Base-by-base conservation (phyloP, 2,797 vertebrate genomes). In the Pipistrellus pygmaeus region DNA sequence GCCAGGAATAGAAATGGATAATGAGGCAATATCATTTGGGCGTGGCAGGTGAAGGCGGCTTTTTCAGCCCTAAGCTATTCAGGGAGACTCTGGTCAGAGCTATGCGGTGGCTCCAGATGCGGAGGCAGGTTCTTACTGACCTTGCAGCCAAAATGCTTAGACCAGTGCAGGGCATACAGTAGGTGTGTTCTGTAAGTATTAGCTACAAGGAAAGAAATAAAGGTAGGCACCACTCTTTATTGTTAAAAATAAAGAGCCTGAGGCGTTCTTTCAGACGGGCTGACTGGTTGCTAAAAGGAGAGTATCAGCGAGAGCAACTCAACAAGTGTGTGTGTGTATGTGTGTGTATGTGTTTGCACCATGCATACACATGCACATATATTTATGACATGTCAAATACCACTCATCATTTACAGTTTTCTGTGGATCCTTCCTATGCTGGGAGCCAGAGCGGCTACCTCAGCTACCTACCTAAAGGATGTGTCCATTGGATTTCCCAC, bases 281-380 rank as follows among this genome's bases (percentile, higher is more conserved):
- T 75, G 35, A 88, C 5, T 60, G 41, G 46, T 17, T 71, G n/a
- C 83, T 55, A 88, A 88, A 66, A 92, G 71, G 83, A 86, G 78
- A 78, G 32, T 3, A 84, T 55, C 25, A n/a, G 20, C 20, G 41
- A 25, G 48, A 27, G 6, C 21, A 66, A 55, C 46, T 89, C 78
- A 75, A 25, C 46, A 66, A 38, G 17, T 71, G 15, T 76, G n/a
- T 15, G 21, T 23, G 1, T 6, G 30, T 13, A 62, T 25, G 11
- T 10, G 14, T n/a, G 32, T 2, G 12, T 1, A 1, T 0, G 25
- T 15, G 4, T 5, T 8, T 1, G 2, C 0, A 38, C 8, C 23
- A 72, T 11, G 27, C n/a, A 80, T 14, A 27, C 13, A 46, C 12
- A 18, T 25, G 7, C 44, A 21, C 8, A 25, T 66, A 23, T n/a